Evolutionary conservation across 2,888 invertebrate genomes (phyloP), one percentile per base, ranked within the genome.

Genomic region (Poecilus cupreus): DNA sequence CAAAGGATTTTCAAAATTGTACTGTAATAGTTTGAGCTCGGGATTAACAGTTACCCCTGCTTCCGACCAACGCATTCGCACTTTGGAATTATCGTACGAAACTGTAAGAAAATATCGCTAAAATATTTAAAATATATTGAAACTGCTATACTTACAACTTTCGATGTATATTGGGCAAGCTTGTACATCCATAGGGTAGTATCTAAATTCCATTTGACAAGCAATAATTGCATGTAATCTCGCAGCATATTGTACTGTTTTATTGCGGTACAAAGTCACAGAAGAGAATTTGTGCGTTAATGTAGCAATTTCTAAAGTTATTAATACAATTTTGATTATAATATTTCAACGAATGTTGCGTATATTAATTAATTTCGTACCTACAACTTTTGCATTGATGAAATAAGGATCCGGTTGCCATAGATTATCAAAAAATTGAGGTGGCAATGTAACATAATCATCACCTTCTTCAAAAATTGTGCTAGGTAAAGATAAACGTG

Each of bases 401-500:
- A 96, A 95, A 88, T 96, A 96, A 24, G 96, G 94, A 89, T 96
- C 96, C 0, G 96, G 96, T 87, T 96, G 95, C 96, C 96, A 96
- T n/a, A 96, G 90, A 87, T 94, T 94, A 86, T 96, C 95, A 85
- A 95, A 94, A 88, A 95, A 95, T 88, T 94, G 94, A 43, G 95
- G 93, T 10, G 96, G 95, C 46, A 96, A 88, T 0, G 95, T 95
- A 26, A 96, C 94, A 85, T 94, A 95, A 86, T 96, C 95, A 83
- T 96, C 95, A 0, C 94, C 94, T 84, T 94, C 94, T 86, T 95
- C 95, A 85, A 96, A 96, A 83, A 96, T 93, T 85, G 95, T 94
- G 82, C 94, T 93, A 0, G 95, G 94, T 83, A 95, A 91, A 86
- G 93, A 93, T 74, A 96, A 89, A 70, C 96, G 91, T n/a, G 93